Evolutionary conservation across 2,113 vertebrate species (phyloP), one percentile per base, ranked within the genome.

Genomic region (Apteryx owenii): DNA sequence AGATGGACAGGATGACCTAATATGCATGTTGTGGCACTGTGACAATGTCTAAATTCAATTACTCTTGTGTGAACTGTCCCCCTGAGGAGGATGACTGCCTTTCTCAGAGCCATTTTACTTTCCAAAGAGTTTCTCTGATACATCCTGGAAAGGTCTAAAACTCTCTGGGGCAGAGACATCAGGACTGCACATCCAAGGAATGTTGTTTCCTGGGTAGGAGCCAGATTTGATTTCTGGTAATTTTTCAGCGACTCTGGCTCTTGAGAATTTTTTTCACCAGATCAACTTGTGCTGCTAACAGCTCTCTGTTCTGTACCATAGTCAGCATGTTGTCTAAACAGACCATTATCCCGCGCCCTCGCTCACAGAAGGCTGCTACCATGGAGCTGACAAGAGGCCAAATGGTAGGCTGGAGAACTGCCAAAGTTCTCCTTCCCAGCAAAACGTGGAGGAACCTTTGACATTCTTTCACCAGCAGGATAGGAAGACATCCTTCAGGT

Each of bases 261-360:
- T 91, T 68, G 68, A 91, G 83, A 66, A 68, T 75, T 92, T 78
- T 95, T 97, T 95, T 95, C 87, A 89, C 89, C 94, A 95, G 90
- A 96, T 92, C 95, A 88, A 25, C 81, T 96, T 91, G 78, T 50
- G 48, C 53, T 89, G 91, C 93, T 94, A 92, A 84, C 86, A 85
- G 48, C 44, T 86, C 33, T 96, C 88, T 93, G 89, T 79, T 97
- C 94, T 95, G 76, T 87, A 73, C 95, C 84, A 94, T 61, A 93
- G 93, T 94, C 96, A 96, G 94, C 91, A 62, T 96, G 96, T 96
- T 96, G 96, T 96, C 97, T 96, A 97, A 96, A 97, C 88, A 96
- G 81, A 58, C 93, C 95, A 94, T 96, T 96, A 91, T 96, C 75
- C 89, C 3, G 2, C 91, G 72, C 65, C 36, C 54, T 84, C 12